phyloP scores from a whole-genome alignment of 2,888 invertebrate genomes.

The Dasypolia templi region DNA sequence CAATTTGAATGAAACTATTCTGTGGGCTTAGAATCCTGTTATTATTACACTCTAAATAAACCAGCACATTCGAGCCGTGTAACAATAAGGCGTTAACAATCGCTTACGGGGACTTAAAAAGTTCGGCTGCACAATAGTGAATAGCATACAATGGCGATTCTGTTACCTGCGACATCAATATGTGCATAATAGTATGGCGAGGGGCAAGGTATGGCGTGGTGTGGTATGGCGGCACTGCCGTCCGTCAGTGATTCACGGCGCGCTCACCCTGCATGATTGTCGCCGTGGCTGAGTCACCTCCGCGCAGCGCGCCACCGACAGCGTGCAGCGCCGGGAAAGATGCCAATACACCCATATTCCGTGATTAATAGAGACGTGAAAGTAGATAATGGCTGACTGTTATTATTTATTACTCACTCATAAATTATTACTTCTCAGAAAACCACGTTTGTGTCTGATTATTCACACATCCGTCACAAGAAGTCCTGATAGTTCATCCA shows the following conservation, averaged over 20 bases:
- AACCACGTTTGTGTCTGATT: conserved; percentile 65
- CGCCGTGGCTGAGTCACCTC: conserved; percentile 67
- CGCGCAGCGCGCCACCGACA: conserved; percentile 34
- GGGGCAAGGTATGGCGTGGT: conserved; percentile 52
- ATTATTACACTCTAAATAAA: conserved; percentile 83
- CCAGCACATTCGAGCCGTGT: conserved; percentile 75
- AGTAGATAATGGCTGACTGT: conserved; percentile 75
- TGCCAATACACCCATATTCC: conserved; percentile 79
- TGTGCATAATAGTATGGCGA: conserved; percentile 86
- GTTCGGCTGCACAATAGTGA: conserved; percentile 87
- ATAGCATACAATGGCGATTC: conserved; percentile 88
- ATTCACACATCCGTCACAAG: conserved; percentile 60
- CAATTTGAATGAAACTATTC: conserved; percentile 65
- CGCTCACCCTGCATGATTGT: conserved; percentile 78
- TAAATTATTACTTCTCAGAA: conserved; percentile 71
- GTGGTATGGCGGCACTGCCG: conserved; percentile 61
- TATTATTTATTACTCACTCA: conserved; percentile 74
- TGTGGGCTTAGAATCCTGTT: conserved; percentile 76
- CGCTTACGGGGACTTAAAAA: conserved; percentile 85
- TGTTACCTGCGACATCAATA: conserved; percentile 88
- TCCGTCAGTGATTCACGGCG: conserved; percentile 78
- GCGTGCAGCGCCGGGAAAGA: conserved; percentile 59
- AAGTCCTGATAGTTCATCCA: conserved; percentile 59
- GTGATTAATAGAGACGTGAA: conserved; percentile 79
- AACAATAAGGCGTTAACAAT: conserved; percentile 88